A percentile compares a stretch with the other conserved stretches of the same genome.
phyloP scores from a whole-genome alignment of 2,797 vertebrate genomes.

The Hippocampus kuda region DNA sequence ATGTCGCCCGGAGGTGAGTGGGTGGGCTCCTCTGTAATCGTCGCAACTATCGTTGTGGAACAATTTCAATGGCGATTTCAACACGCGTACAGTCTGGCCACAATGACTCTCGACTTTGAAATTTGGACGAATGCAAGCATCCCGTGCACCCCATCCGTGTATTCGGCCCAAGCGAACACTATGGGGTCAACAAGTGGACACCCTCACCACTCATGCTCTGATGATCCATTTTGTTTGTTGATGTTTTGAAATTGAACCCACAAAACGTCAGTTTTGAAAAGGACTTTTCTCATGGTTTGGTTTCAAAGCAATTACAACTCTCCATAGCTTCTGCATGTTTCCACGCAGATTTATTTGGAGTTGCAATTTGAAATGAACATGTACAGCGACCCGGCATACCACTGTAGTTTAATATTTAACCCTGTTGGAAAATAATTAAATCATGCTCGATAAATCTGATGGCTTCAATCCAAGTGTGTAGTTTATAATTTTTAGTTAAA shows the following conservation, averaged over 20 bases:
- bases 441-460: background rate
- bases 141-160: background rate
- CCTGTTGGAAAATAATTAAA: background rate
- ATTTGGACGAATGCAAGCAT: background rate
- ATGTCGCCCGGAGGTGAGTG: conserved; percentile 59
- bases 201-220: background rate
- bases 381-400: background rate
- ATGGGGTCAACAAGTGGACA: background rate
- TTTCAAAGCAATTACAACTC: background rate
- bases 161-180: background rate
- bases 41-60: background rate
- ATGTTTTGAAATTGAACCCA: background rate
- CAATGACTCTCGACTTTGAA: background rate
- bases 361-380: background rate
- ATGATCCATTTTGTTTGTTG: no score
- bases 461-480: background rate
- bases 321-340: background rate
- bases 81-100: background rate
- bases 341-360: background rate
- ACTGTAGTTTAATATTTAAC: background rate
- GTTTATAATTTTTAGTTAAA: background rate
- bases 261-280: background rate
- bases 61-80: background rate
- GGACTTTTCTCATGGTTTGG: background rate
- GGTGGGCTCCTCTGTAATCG: background rate